Base-by-base conservation (phyloP, 2,888 invertebrate species). In the Alitta virens region DNA sequence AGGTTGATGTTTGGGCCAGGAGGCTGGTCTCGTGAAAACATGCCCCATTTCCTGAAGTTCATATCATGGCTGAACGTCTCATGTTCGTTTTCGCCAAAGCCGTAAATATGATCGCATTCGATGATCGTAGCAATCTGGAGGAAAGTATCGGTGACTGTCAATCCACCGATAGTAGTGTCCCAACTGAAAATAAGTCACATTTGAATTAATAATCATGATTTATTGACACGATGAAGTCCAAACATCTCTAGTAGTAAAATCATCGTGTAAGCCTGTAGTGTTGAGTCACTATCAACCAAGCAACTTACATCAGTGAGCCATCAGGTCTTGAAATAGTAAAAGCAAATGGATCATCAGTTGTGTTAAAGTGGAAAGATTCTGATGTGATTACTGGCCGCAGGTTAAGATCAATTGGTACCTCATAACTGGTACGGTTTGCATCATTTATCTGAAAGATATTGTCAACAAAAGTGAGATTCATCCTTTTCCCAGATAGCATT, bases 1-100 rank as follows among this genome's bases (percentile, higher is more conserved):
- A 90, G 80, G 79, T 69, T 69, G 12, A 33, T 33, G 12, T 33
- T 33, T 33, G 33, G 33, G 9, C 46, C 46, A 1, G 78, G 75
- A 1, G 77, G 74, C 63, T 79, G 75, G 66, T 83, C 83, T 14
- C 81, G 63, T 0, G 81, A 70, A 64, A 78, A 84, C 66, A 83
- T 68, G 0, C 78, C 74, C 81, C 80, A 83, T 2, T 74, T 69
- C 59, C 69, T 71, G 66, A 74, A 78, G 46, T 75, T 71, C 51
- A 83, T 68, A 56, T 75, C 71, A 62, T 83, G 83, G 43, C 74
- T 70, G 67, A 84, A 79, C 0, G 75, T 70, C 0, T 65, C 63
- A 63, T 83, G 83, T 2, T 75, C 71, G 68, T 83, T 79, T 68
- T 84, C 84, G 2, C 84, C 84, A 63, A 84, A 75, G 0, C 85